A percentile compares a stretch with the other conserved stretches of the same genome.
phyloP scores from a whole-genome alignment of 2,888 invertebrate species.

The Plemyria rubiginata region DNA sequence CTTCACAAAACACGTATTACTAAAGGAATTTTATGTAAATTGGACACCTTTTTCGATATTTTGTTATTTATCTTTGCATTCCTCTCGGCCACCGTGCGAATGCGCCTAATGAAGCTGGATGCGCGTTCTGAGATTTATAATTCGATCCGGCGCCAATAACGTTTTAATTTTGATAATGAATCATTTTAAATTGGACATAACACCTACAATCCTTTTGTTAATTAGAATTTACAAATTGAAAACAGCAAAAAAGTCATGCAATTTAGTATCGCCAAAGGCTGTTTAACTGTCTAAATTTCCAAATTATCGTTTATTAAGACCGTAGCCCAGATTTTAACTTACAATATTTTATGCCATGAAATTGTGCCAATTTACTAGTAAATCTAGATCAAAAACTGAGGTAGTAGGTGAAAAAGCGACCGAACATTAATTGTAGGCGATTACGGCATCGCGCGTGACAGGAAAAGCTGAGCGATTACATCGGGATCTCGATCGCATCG shows the following conservation, averaged over 20 bases:
- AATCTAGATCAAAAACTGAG: constrained; percentile 22
- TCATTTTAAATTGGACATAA: constrained; percentile 35
- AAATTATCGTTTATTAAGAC: neutral
- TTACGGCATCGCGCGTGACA: constrained; percentile 65
- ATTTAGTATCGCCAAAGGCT: constrained; percentile 8
- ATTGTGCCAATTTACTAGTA: constrained; percentile 6
- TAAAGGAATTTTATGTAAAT: constrained; percentile 77
- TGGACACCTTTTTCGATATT: constrained; percentile 56
- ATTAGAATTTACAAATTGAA: constrained; percentile 26
- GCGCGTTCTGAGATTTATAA: constrained; percentile 35
- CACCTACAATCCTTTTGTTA: constrained; percentile 27
- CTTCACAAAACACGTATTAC: constrained; percentile 45
- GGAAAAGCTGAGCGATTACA: constrained; percentile 68
- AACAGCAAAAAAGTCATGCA: constrained; percentile 5
- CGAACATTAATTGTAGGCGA: constrained; percentile 55
- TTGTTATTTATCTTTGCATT: constrained; percentile 55
- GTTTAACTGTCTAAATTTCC: neutral
- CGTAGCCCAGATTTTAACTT: neutral
- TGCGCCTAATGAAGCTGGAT: constrained; percentile 50
- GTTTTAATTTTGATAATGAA: constrained; percentile 33
- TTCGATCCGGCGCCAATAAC: constrained; percentile 39
- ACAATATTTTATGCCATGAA: neutral
- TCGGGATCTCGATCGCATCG: constrained; percentile 62
- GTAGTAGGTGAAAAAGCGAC: constrained; percentile 37
- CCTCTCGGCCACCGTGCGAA: constrained; percentile 60